Conservation (phyloP, 2,113 vertebrate species). For the Osmerus eperlanus region DNA sequence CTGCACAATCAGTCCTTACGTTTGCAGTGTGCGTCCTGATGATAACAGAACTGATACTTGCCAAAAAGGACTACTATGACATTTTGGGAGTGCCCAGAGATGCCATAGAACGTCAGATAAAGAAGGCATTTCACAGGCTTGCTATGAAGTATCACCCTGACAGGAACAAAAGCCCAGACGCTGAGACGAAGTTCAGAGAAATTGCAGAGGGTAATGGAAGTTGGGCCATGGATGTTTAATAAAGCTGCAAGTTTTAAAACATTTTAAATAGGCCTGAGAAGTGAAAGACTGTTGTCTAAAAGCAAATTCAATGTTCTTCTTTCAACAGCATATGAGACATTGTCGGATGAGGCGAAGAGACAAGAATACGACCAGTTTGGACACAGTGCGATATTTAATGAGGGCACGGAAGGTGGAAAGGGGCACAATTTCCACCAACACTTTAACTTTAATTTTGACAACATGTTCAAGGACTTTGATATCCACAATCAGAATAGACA, state of each 20-base stretch:
- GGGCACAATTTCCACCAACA: conserved; percentile 75
- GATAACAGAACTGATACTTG: conserved; percentile 92
- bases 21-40: conserved; percentile 88
- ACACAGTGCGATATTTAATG: conserved; percentile 63
- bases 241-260: neutral
- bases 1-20: conserved; percentile 79
- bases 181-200: conserved; percentile 92
- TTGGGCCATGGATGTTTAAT: neutral
- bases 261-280: neutral
- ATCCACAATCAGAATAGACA: conserved; percentile 83
- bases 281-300: neutral
- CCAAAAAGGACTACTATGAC: conserved; percentile 91
- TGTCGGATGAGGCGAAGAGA: conserved; percentile 87
- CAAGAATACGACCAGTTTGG: conserved; percentile 85
- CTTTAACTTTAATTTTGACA: conserved; percentile 89
- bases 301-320: neutral
- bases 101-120: conserved; percentile 90
- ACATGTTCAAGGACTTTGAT: conserved; percentile 92
- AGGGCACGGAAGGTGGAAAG: conserved; percentile 60
- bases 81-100: conserved; percentile 90
- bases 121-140: conserved; percentile 95
- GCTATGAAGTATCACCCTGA: conserved; percentile 97
- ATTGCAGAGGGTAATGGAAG: conserved; percentile 87
- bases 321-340: conserved; percentile 85
- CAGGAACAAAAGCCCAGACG: conserved; percentile 92